Percentiles rank a stretch among this genome's conserved stretches.
Evolutionary conservation across 1,140 invertebrate species (phyloP).

Genomic region (Hyphantria cunea): DNA sequence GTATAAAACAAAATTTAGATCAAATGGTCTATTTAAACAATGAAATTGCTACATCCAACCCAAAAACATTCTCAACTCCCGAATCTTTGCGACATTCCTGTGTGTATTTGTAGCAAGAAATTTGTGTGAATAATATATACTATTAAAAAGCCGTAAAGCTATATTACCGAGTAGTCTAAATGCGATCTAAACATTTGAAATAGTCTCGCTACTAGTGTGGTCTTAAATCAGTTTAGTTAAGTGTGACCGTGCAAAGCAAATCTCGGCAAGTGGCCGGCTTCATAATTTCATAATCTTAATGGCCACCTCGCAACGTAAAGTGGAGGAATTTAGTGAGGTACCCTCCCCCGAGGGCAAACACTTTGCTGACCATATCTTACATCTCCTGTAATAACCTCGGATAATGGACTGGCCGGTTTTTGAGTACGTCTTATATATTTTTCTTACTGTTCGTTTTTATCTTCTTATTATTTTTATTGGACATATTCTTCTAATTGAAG

Average conservation of each 20-base stretch:
- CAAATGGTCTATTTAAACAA: too few species aligned
- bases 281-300: slow-evolving; percentile 78
- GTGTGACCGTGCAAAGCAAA: slow-evolving; percentile 52
- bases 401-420: slow-evolving; percentile 32
- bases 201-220: slow-evolving; percentile 3
- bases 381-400: slow-evolving; percentile 38
- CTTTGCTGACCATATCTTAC: slow-evolving; percentile 67
- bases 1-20: too few species aligned
- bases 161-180: too few species aligned
- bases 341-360: slow-evolving; percentile 52
- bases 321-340: slow-evolving; percentile 63
- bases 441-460: slow-evolving; percentile 26
- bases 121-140: too few species aligned
- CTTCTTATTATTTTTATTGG: slow-evolving; percentile 23
- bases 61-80: too few species aligned
- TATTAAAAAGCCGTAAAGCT: too few species aligned
- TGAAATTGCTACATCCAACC: too few species aligned
- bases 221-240: slow-evolving; percentile 53
- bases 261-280: slow-evolving; percentile 57
- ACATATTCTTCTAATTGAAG: slow-evolving; percentile 17
- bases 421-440: slow-evolving; percentile 33
- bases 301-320: slow-evolving; percentile 65
- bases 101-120: too few species aligned
- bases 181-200: slow-evolving; percentile 19
- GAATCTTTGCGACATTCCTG: too few species aligned